A percentile compares a stretch with the other conserved stretches of the same genome.
Conservation (phyloP, 2,113 vertebrate species). For the Hucho hucho region DNA sequence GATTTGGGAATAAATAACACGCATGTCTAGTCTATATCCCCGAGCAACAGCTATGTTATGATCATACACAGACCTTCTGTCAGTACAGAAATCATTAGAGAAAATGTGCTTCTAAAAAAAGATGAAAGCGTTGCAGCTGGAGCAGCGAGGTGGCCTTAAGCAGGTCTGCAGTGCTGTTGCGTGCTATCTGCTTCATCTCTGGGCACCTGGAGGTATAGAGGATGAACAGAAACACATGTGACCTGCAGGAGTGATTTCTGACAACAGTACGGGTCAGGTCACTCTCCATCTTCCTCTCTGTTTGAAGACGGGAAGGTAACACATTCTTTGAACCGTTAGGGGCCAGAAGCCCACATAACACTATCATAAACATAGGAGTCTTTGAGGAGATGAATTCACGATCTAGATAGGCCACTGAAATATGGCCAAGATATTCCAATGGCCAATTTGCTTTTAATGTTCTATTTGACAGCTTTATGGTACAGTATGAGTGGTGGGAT, state of each 20-base stretch:
- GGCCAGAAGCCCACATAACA: constrained; percentile 52
- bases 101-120: constrained; percentile 53
- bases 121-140: constrained; percentile 66
- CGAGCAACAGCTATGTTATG: constrained; percentile 45
- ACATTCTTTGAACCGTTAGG: constrained; percentile 51
- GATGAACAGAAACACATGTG: constrained; percentile 71
- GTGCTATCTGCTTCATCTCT: constrained; percentile 59
- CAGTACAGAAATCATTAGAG: constrained; percentile 62
- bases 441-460: constrained; percentile 9
- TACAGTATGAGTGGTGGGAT: not conserved
- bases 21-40: constrained; percentile 44
- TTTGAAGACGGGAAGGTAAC: constrained; percentile 47
- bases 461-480: not conserved
- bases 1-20: constrained; percentile 55
- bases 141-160: constrained; percentile 53
- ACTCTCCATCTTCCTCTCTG: constrained; percentile 46
- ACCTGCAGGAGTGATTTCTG: constrained; percentile 64
- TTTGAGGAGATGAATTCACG: constrained; percentile 26
- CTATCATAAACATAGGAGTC: constrained; percentile 67
- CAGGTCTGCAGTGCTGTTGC: constrained; percentile 46
- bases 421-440: constrained; percentile 44
- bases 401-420: constrained; percentile 34
- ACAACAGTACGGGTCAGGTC: constrained; percentile 60
- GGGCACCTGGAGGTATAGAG: constrained; percentile 61
- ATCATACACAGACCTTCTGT: constrained; percentile 60